Evolutionary conservation across 2,888 invertebrate genomes (phyloP), one percentile per base, ranked within the genome.

Genomic region (Melanophora roralis): DNA sequence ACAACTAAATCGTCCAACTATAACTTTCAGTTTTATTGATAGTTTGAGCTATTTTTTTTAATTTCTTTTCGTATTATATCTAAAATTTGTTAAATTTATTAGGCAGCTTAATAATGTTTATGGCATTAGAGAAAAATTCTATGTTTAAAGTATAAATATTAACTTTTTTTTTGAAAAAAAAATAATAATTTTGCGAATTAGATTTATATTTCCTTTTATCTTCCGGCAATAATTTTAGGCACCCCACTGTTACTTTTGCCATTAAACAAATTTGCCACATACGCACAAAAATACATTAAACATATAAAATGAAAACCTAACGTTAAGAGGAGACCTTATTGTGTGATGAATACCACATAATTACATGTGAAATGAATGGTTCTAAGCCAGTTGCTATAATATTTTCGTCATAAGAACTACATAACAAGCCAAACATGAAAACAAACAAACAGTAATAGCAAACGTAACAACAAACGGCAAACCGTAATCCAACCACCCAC

Each of bases 281-380:
- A 32, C 32, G 21, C 11, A 21, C 23, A 34, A 2, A 32, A 11
- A 7, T 5, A 60, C 32, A 1, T 21, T 14, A 1, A 53, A 47
- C 16, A 40, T 21, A 62, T 43, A n/a, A 45, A 62, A 67, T 53
- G 45, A 53, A 75, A 67, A n/a, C n/a, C 27, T 16, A 59, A 60
- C 9, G 8, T n/a, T 27, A 27, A 27, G 27, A 34, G n/a, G n/a
- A 60, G 16, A 19, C 34, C 40, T 51, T 53, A 51, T 73, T 69
- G 59, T 62, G 14, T 51, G 34, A 53, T 65, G 69, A 71, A 74
- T 71, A 53, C 79, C 53, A 75, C 40, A 75, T 65, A 79, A 79
- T 60, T 69, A 55, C 65, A 65, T 47, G 32, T 71, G 23, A 79
- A 80, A 43, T 55, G 34, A 47, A 12, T 60, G 60, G 34, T 55